Percentiles rank a stretch among this genome's conserved stretches.
Conservation (phyloP, 2,888 invertebrate species). For the Cephus spinipes region DNA sequence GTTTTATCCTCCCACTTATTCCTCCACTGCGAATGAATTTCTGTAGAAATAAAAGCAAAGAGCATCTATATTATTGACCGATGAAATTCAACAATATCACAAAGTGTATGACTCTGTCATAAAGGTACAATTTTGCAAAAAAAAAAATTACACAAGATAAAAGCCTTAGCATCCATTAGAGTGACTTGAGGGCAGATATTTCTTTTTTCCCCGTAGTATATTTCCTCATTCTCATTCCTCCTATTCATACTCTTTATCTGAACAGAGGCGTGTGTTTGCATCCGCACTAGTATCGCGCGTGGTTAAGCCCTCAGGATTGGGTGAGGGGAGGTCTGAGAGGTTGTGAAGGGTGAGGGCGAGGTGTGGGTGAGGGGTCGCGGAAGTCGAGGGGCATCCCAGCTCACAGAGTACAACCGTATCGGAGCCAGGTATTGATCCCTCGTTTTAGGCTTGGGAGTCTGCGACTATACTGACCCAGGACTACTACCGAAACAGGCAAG, state of each 20-base stretch:
- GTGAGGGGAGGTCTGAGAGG: not conserved
- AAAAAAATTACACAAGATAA: not conserved
- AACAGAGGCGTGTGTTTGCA: not conserved
- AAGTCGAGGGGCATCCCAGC: not conserved
- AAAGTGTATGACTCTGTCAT: not conserved
- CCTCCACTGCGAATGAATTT: not conserved
- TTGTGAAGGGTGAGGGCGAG: not conserved
- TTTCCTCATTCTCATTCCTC: not conserved
- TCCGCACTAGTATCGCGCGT: not conserved
- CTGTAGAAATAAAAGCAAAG: not conserved
- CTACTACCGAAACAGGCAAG: not conserved
- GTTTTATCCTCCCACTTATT: conserved; percentile 1
- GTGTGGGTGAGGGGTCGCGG: not conserved
- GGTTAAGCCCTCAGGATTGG: not conserved
- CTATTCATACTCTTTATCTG: not conserved
- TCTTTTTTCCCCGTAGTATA: not conserved
- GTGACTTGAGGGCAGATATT: not conserved
- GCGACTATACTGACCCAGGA: not conserved
- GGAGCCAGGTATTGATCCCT: conserved; percentile 35
- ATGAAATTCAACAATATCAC: not conserved
- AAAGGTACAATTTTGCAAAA: not conserved
- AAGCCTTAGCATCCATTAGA: not conserved
- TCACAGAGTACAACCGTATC: conserved; percentile 17
- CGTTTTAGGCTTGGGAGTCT: conserved; percentile 27
- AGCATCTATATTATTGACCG: not conserved